Base-by-base conservation (phyloP, 2,113 vertebrate species). In the Cyanoramphus novaezelandiae region DNA sequence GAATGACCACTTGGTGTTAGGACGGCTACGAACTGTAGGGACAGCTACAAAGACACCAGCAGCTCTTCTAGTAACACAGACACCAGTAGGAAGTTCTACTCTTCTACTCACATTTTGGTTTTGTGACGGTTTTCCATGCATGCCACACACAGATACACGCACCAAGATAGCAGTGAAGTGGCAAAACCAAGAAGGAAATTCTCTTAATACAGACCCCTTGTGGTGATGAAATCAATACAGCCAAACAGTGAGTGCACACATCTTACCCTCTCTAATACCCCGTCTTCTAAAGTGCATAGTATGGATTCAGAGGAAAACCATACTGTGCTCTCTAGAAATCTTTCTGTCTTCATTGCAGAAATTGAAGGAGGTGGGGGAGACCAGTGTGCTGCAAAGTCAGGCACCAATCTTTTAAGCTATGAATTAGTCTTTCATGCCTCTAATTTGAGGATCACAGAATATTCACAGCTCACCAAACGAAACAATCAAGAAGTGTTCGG, bases 101-200 rank as follows among this genome's bases (percentile, higher is more conserved):
- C 63, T 81, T 78, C 27, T n/a, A 85, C 11, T 2, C 47, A 55
- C 19, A 20, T 60, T 68, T 33, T 43, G 46, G 5, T 5, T 90
- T 85, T 76, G 43, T 53, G 47, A 13, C 4, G 11, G 4, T 52
- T 75, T 75, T 70, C 62, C 57, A 68, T 7, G 41, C 13, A 14
- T 4, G 27, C 16, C 62, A 76, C 53, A 33, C 28, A 90, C 27
- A 52, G 6, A 77, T 4, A 50, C 5, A 16, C 3, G 16, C 19
- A 49, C 27, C 24, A 46, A 68, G 25, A 13, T 11, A 43, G 39
- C 16, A 49, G 31, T 17, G 50, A 46, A 63, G 41, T 37, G 27
- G 28, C 15, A 93, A 76, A 86, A 82, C 10, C 76, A 65, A n/a
- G 37, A 19, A 92, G 15, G 29, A 91, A 72, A 43, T 86, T 85